Percentiles rank a stretch among this genome's conserved stretches.
phyloP scores from a whole-genome alignment of 2,797 vertebrate genomes.

The Poeciliopsis gracilis region DNA sequence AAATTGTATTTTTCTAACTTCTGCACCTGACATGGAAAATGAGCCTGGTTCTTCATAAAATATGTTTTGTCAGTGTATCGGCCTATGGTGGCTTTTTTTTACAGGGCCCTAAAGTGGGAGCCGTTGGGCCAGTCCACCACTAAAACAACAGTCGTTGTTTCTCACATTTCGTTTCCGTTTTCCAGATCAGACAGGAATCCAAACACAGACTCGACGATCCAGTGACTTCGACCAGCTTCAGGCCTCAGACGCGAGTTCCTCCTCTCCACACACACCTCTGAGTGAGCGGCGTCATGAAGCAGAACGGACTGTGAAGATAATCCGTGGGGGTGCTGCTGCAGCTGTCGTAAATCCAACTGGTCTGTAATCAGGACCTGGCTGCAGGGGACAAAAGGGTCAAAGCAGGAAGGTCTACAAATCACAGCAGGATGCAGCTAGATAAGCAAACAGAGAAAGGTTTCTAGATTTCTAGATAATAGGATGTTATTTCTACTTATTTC shows the following conservation, averaged over 20 bases:
- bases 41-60: slow-evolving; percentile 15
- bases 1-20: slow-evolving; percentile 3
- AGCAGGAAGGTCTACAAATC: slow-evolving; percentile 45
- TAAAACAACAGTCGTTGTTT: slow-evolving; percentile 29
- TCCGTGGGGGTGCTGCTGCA: slow-evolving; percentile 71
- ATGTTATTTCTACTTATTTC: not conserved
- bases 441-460: not conserved
- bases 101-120: slow-evolving; percentile 12
- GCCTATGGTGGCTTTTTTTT: slow-evolving; percentile 17
- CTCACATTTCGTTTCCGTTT: slow-evolving; percentile 38
- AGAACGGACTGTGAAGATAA: slow-evolving; percentile 75
- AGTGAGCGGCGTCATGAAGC: slow-evolving; percentile 41
- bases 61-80: slow-evolving; percentile 20
- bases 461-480: not conserved
- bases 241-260: slow-evolving; percentile 31
- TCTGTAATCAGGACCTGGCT: slow-evolving; percentile 85
- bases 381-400: slow-evolving; percentile 66
- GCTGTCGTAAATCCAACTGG: slow-evolving; percentile 82
- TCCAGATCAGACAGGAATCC: slow-evolving; percentile 24
- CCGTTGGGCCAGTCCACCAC: slow-evolving; percentile 8
- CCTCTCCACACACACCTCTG: slow-evolving; percentile 6
- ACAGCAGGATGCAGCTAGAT: slow-evolving; percentile 9
- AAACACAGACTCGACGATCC: slow-evolving; percentile 34
- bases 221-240: slow-evolving; percentile 32
- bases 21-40: not conserved